Conservation (phyloP, 1,140 invertebrate species). For the Drosophila rufa region DNA sequence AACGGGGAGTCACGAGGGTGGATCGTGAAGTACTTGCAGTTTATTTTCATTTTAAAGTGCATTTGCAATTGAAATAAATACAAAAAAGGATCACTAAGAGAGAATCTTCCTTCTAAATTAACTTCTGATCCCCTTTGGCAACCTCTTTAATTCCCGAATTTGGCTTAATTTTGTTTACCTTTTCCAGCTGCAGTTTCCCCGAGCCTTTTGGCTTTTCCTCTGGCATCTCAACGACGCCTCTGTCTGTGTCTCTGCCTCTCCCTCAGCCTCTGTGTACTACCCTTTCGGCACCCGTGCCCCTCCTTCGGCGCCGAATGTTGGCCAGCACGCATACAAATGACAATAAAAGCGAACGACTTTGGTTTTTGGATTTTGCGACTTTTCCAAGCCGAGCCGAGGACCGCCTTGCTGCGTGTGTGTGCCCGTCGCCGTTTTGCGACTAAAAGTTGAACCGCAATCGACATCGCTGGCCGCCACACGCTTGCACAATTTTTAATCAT, state of each 20-base stretch:
- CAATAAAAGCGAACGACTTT: constrained; percentile 80
- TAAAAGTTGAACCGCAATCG: constrained; percentile 54
- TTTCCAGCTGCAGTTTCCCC: constrained; percentile 1
- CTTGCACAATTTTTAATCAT: constrained; percentile 83
- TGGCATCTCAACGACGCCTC: constrained; percentile 25
- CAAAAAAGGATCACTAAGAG: too few relatives aligned
- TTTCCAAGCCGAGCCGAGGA: constrained; percentile 3
- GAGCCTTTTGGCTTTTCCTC: neutral
- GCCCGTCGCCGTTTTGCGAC: constrained; percentile 29
- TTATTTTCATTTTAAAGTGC: too few relatives aligned
- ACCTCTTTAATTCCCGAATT: neutral
- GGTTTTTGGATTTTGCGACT: constrained; percentile 78
- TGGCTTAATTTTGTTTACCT: neutral
- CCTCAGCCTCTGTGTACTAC: too few relatives aligned
- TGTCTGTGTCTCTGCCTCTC: neutral
- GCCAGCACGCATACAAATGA: constrained; percentile 73
- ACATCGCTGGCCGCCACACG: constrained; percentile 54
- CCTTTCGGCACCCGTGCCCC: neutral
- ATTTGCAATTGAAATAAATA: too few relatives aligned
- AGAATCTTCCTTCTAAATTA: rapidly evolving
- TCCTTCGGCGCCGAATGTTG: constrained; percentile 3
- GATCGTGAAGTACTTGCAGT: neutral
- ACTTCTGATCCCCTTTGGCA: too few relatives aligned
- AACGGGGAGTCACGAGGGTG: constrained; percentile 9
- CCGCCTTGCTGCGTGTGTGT: neutral